phyloP scores from a whole-genome alignment of 2,888 invertebrate genomes.

The Lasioglossum marginatum region DNA sequence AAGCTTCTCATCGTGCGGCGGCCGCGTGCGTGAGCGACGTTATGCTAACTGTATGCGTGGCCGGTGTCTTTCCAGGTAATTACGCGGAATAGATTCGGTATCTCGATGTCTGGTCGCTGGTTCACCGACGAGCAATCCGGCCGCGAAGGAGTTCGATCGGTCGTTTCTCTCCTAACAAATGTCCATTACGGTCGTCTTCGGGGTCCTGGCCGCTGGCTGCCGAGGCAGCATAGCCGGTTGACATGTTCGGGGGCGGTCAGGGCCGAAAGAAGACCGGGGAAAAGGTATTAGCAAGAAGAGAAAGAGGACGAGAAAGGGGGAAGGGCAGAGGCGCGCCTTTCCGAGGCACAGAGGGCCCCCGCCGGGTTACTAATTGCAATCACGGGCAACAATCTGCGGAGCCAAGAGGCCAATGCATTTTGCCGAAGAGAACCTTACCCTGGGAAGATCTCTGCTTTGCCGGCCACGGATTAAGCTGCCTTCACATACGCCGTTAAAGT shows the following conservation, averaged over 20 bases:
- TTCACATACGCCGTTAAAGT: conserved; percentile 45
- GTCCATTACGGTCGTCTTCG: conserved; percentile 69
- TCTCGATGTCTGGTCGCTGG: conserved; percentile 67
- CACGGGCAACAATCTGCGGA: conserved; percentile 76
- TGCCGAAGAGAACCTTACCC: conserved; percentile 56
- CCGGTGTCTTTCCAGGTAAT: conserved; percentile 69
- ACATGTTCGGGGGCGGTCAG: conserved; percentile 77
- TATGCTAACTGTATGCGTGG: conserved; percentile 40
- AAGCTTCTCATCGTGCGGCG: conserved; percentile 28
- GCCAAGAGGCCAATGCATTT: conserved; percentile 63
- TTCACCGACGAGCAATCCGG: conserved; percentile 55
- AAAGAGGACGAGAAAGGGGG: conserved; percentile 33
- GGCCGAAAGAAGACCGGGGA: conserved; percentile 61
- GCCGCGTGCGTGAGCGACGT: conserved; percentile 56
- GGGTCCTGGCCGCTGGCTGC: conserved; percentile 42
- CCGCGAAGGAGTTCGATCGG: conserved; percentile 59
- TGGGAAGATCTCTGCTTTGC: conserved; percentile 62
- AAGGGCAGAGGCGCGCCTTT: conserved; percentile 52
- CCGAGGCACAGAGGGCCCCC: conserved; percentile 72
- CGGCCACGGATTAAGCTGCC: conserved; percentile 59
- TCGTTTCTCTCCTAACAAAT: conserved; percentile 69
- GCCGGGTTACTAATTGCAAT: conserved; percentile 81
- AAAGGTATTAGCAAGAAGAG: conserved; percentile 61
- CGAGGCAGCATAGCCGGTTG: conserved; percentile 56
- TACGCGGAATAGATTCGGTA: conserved; percentile 76